Base-by-base conservation (phyloP, 2,888 invertebrate species). In the Micoletzkya japonica region DNA sequence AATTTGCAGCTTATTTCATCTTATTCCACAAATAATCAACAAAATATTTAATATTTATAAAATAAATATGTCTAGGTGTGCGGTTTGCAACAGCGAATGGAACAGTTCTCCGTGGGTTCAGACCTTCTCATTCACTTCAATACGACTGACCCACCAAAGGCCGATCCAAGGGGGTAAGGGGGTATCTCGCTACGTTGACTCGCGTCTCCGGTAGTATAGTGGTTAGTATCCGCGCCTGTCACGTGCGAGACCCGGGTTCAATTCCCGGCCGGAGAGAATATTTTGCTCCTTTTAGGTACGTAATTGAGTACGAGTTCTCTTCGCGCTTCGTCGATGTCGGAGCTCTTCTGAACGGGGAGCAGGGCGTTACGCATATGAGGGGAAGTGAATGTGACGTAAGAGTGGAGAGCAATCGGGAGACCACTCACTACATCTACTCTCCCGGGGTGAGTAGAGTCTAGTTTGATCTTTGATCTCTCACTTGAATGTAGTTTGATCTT, bases 261-360 rank as follows among this genome's bases (percentile, higher is more conserved):
- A 30, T 7, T 30, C 4, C 30, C n/a, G 14, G 2, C 56, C 10
- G 20, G 20, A 44, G 10, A 24, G 26, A 44, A 39, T n/a, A 17
- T 59, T 34, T 34, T 59, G 32, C 37, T 32, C 17, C 34, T 71
- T 24, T 34, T 58, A 80, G 83, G 14, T 83, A 78, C 72, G 75
- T 82, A 89, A 95, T 95, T 87, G 93, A 94, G 88, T 98, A 93
- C 89, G 95, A 95, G 90, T 97, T 98, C 89, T 95, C 95, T 85
- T 93, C 94, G 88, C 91, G 93, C 89, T 97, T 95, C 90, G 96
- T 97, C 88, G 94, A 95, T 90, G 90, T 97, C 90, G 93, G 95
- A 93, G 88, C 90, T 90, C 70, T 85, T 60, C 72, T 85, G 7
- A 74, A 72, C 26, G 76, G 76, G n/a, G 26, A 54, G 39, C 76